These are phyloP conservation scores for Xylocampa areola DNA, from an alignment of 2,888 invertebrate genomes.

Conservation along the genomic window DNA sequence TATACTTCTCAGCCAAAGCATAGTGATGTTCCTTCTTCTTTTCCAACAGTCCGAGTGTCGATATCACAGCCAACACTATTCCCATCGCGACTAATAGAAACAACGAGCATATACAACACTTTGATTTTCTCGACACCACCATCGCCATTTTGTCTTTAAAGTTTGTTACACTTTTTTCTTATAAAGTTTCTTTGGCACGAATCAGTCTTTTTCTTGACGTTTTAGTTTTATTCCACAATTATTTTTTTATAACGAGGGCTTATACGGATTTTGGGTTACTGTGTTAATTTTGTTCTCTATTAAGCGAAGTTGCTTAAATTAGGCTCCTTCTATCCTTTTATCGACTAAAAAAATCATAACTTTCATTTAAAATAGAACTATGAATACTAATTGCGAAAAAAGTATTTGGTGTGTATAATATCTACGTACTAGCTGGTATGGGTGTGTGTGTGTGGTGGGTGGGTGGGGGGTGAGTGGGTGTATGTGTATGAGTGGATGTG, in stretches of 20 bases:
- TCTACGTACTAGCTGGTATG: too few species aligned
- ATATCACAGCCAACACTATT: slow-evolving; percentile 75
- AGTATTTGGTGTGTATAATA: too few species aligned
- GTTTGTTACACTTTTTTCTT: slow-evolving; percentile 30
- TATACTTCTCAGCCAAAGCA: slow-evolving; percentile 77
- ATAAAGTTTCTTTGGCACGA: slow-evolving; percentile 47
- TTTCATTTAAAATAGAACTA: too few species aligned
- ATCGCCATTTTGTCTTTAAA: slow-evolving; percentile 77
- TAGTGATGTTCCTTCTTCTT: slow-evolving; percentile 62
- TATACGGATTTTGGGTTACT: background rate
- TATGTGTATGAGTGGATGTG: too few species aligned
- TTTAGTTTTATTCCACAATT: slow-evolving; percentile 10
- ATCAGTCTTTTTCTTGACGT: slow-evolving; percentile 56
- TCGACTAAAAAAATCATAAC: too few species aligned
- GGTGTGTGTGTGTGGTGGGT: too few species aligned
- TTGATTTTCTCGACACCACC: slow-evolving; percentile 79
- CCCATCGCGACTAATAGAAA: slow-evolving; percentile 74
- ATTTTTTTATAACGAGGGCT: background rate
- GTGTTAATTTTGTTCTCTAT: too few species aligned
- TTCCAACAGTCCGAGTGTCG: slow-evolving; percentile 69
- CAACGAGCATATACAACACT: slow-evolving; percentile 76
- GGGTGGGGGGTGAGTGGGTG: too few species aligned
- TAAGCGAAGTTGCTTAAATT: too few species aligned
- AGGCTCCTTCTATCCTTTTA: too few species aligned
- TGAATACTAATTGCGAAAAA: too few species aligned